Conservation (phyloP, 2,888 invertebrate genomes). For the Amphipoea lucens region DNA sequence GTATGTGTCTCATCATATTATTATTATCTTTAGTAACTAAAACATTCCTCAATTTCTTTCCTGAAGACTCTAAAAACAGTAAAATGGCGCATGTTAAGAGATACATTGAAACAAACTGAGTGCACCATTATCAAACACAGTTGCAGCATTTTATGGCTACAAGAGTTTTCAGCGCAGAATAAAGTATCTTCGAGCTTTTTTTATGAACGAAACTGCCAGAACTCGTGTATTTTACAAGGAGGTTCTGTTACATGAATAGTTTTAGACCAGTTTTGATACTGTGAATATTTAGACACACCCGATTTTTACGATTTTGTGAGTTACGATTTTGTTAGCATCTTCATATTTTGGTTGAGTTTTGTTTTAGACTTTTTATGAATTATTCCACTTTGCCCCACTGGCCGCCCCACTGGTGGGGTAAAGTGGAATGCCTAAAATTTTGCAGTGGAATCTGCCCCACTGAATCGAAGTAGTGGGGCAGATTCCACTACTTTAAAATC, state of each 20-base stretch:
- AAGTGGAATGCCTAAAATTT: too few species aligned
- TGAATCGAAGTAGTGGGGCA: too few species aligned
- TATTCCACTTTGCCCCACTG: too few species aligned
- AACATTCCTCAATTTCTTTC: background rate
- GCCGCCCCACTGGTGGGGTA: too few species aligned
- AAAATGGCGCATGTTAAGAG: slow-evolving; percentile 18
- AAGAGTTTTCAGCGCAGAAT: background rate
- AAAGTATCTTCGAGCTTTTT: slow-evolving; percentile 1
- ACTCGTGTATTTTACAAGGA: slow-evolving; percentile 15
- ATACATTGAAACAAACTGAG: slow-evolving; percentile 38
- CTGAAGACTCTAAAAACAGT: slow-evolving; percentile 1
- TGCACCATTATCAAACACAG: slow-evolving; percentile 32
- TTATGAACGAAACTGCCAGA: slow-evolving; percentile 4
- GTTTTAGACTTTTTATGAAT: too few species aligned
- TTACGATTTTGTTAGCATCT: too few species aligned
- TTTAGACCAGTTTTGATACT: background rate
- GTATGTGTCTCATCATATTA: background rate
- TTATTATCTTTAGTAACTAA: background rate
- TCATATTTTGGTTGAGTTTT: too few species aligned
- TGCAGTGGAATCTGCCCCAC: too few species aligned
- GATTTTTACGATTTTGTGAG: too few species aligned
- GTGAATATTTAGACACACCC: background rate
- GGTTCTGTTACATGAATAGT: slow-evolving; percentile 4
- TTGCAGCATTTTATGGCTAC: slow-evolving; percentile 49
- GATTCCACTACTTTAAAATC: too few species aligned